A percentile compares a stretch with the other conserved stretches of the same genome.
Evolutionary conservation across 1,140 invertebrate species (phyloP).

Genomic region (Uloborus diversus): DNA sequence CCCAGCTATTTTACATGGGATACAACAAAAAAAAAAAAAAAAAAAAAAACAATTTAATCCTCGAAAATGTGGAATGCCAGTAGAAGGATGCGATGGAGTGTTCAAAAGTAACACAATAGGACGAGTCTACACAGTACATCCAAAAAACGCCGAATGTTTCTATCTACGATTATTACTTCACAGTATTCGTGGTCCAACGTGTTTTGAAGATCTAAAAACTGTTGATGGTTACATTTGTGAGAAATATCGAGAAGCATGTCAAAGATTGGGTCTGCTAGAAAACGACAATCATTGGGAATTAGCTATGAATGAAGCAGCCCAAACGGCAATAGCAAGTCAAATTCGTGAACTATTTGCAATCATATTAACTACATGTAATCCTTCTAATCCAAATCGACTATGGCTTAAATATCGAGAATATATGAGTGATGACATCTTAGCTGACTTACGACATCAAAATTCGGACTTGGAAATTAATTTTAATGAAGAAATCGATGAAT

Average conservation of each 20-base stretch:
- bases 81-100: no score
- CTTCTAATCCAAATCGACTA: conserved; percentile 12
- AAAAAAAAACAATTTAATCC: no score
- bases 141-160: conserved; percentile 62
- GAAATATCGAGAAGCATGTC: conserved; percentile 59
- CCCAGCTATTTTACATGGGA: no score
- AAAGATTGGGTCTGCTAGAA: conserved; percentile 63
- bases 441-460: no score
- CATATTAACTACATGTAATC: conserved; percentile 57
- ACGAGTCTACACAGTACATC: conserved; percentile 64
- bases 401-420: no score
- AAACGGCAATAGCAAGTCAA: conserved; percentile 62
- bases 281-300: conserved; percentile 63
- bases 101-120: no score
- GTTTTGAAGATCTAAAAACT: conserved; percentile 59
- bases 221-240: conserved; percentile 58
- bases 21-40: no score
- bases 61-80: no score
- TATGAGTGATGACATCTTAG: no score
- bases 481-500: no score
- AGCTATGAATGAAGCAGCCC: conserved; percentile 62
- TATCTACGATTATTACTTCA: conserved; percentile 61
- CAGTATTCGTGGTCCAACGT: conserved; percentile 60
- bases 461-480: no score
- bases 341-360: conserved; percentile 66